Evolutionary conservation across 1,140 invertebrate genomes (phyloP).

Genomic region (Maniola jurtina): DNA sequence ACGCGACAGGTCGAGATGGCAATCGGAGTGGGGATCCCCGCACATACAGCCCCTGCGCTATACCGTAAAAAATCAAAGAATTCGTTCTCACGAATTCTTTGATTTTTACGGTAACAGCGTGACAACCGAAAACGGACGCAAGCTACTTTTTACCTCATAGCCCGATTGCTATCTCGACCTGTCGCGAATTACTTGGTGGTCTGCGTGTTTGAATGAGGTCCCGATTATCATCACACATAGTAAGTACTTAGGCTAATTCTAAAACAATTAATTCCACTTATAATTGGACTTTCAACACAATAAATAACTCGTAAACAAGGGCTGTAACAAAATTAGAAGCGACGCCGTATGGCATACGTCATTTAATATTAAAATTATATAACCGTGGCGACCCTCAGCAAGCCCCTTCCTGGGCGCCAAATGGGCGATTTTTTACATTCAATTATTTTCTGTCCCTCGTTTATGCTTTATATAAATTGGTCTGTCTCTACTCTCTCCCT

Average conservation of each 20-base stretch:
- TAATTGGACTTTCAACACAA: not conserved
- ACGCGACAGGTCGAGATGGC: too few relatives aligned
- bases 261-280: constrained; percentile 21
- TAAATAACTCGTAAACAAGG: constrained; percentile 17
- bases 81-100: too few relatives aligned
- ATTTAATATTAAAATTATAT: constrained; percentile 73
- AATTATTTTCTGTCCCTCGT: constrained; percentile 64
- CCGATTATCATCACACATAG: not conserved
- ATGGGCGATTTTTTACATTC: constrained; percentile 72
- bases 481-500: constrained; percentile 65
- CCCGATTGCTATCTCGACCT: too few relatives aligned
- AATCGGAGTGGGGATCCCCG: too few relatives aligned
- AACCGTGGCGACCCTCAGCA: constrained; percentile 42
- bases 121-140: too few relatives aligned
- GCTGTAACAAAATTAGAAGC: constrained; percentile 32
- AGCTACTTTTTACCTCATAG: too few relatives aligned
- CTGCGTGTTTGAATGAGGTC: too few relatives aligned
- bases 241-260: not conserved
- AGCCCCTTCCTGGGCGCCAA: constrained; percentile 47
- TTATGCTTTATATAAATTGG: constrained; percentile 71
- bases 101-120: too few relatives aligned
- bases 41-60: too few relatives aligned
- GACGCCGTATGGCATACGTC: constrained; percentile 47
- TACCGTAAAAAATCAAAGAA: too few relatives aligned
- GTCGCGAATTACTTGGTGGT: too few relatives aligned